Percentiles rank a stretch among this genome's conserved stretches.
These are phyloP conservation scores for Deladenus siricidicola DNA, from an alignment of 2,888 invertebrate genomes.

Conservation along the genomic window DNA sequence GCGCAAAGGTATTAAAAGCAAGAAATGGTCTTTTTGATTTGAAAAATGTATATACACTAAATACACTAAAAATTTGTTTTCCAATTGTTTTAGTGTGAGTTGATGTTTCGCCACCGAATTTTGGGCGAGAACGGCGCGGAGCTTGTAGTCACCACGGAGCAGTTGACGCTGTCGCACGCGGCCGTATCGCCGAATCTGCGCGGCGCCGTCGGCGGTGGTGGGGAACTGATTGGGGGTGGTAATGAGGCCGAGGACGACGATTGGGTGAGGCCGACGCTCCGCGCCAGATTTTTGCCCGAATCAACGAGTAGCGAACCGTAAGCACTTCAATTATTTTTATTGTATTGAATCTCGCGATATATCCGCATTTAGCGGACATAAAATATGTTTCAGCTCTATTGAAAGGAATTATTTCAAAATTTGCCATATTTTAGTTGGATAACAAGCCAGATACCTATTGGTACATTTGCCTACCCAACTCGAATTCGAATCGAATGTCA, in stretches of 20 bases:
- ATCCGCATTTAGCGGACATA: not conserved
- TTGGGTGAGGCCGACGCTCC: constrained; percentile 28
- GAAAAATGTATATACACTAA: constrained; percentile 2
- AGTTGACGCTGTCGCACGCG: constrained; percentile 10
- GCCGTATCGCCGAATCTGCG: not conserved
- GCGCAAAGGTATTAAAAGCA: constrained; percentile 13
- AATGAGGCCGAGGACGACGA: constrained; percentile 29
- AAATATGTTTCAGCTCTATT: too few relatives aligned
- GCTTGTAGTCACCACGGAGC: constrained; percentile 31
- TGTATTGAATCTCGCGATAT: not conserved
- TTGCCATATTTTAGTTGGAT: constrained; percentile 16
- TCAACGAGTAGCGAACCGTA: constrained; percentile 14
- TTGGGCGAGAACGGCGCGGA: constrained; percentile 24
- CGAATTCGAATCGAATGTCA: constrained; percentile 37
- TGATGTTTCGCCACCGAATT: constrained; percentile 26
- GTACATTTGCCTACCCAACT: constrained; percentile 30
- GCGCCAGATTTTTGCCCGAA: constrained; percentile 18
- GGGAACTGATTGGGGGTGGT: not conserved
- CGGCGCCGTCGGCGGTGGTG: too few relatives aligned
- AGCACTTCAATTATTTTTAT: not conserved
- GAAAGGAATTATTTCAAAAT: too few relatives aligned
- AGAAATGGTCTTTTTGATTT: too few relatives aligned
- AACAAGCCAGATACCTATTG: constrained; percentile 26
- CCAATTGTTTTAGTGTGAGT: constrained; percentile 24
- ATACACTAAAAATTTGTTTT: not conserved